Percentiles rank a stretch among this genome's conserved stretches.
Conservation (phyloP, 2,113 vertebrate genomes). For the Hiodon tergisus region DNA sequence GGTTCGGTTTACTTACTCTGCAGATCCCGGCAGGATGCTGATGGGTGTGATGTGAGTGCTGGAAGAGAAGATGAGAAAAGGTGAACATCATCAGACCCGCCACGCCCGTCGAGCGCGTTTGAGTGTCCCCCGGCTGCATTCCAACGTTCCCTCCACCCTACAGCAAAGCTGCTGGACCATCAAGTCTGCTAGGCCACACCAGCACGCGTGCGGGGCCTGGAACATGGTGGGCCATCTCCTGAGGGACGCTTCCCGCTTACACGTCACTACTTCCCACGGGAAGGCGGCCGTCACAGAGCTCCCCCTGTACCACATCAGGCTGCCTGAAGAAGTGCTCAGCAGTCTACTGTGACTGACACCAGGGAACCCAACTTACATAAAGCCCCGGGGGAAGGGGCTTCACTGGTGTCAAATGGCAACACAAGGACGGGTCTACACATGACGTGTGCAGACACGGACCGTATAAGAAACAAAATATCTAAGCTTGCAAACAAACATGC, state of each 20-base stretch:
- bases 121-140: too few species aligned
- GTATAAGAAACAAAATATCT: too few species aligned
- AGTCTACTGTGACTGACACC: slow-evolving; percentile 19
- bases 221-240: too few species aligned
- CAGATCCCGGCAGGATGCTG: slow-evolving; percentile 86
- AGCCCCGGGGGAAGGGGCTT: neutral
- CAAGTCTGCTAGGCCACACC: neutral
- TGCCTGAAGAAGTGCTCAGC: slow-evolving; percentile 12
- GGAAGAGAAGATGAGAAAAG: slow-evolving; percentile 53
- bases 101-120: too few species aligned
- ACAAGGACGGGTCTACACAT: too few species aligned
- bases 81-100: slow-evolving; percentile 39
- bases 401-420: neutral
- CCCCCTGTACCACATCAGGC: too few species aligned
- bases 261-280: too few species aligned
- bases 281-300: too few species aligned
- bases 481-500: too few species aligned
- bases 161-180: neutral
- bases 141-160: too few species aligned
- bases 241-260: too few species aligned
- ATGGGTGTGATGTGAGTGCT: slow-evolving; percentile 83
- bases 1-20: slow-evolving; percentile 73
- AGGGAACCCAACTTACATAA: slow-evolving; percentile 42
- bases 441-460: too few species aligned
- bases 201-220: neutral